Conservation (phyloP, 30 jellyfish, hydroid and myxozoan species). For the Pelagia noctiluca region DNA sequence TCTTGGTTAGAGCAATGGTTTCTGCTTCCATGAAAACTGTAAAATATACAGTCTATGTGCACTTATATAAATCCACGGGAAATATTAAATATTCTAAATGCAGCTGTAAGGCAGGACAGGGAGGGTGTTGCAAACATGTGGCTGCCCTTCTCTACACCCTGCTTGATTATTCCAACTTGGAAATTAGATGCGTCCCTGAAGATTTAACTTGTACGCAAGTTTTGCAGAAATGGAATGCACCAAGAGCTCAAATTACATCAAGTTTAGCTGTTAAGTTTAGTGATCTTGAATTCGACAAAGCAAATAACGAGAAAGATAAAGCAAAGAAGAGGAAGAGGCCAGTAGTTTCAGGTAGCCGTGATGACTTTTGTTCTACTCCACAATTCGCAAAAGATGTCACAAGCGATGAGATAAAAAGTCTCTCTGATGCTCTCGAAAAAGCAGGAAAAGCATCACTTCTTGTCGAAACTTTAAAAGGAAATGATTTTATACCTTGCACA, state of each 20-base stretch:
- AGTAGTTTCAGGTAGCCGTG: background rate
- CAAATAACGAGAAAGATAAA: too few species aligned
- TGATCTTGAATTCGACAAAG: too few species aligned
- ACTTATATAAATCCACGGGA: background rate
- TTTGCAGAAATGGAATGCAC: too few species aligned
- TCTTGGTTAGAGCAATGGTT: background rate
- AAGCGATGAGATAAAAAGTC: background rate
- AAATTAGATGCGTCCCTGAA: background rate
- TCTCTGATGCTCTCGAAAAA: constrained; percentile 10
- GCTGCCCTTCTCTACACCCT: background rate
- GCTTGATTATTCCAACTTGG: constrained; percentile 1
- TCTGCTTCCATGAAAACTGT: background rate
- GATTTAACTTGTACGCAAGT: too few species aligned
- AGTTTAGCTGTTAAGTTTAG: too few species aligned
- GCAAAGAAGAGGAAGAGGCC: background rate
- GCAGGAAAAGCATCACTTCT: background rate
- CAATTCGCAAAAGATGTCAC: background rate
- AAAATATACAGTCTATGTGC: background rate
- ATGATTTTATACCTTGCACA: background rate
- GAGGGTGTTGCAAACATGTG: constrained; percentile 3
- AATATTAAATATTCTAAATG: too few species aligned
- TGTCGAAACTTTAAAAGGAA: background rate
- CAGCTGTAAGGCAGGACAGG: too few species aligned
- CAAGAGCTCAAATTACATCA: too few species aligned
- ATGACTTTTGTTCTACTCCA: background rate